Conservation (phyloP, 2,888 invertebrate genomes). For the Pandemis corylana region DNA sequence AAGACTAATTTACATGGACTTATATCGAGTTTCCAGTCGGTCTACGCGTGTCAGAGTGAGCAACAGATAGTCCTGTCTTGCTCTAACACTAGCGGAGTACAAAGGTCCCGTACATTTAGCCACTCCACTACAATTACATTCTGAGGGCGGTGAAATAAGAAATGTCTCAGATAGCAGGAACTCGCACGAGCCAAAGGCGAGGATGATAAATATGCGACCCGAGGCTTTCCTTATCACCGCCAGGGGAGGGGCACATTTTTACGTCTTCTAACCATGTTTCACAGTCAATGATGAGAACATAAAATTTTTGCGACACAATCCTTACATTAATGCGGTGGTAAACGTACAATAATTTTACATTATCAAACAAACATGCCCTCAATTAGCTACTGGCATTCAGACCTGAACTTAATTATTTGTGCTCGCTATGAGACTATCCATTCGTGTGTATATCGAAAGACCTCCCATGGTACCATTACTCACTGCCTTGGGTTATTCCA, state of each 20-base stretch:
- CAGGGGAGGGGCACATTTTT: no score
- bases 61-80: neutral
- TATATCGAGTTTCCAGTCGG: no score
- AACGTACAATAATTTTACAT: conserved; percentile 42
- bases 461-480: neutral
- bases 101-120: neutral
- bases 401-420: conserved; percentile 54
- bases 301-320: conserved; percentile 10
- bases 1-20: no score
- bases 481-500: neutral
- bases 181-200: no score
- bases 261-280: neutral
- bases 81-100: neutral
- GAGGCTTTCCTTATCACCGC: no score
- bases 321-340: conserved; percentile 51
- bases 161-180: no score
- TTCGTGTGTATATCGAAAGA: conserved; percentile 24
- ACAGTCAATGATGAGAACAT: neutral
- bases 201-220: no score
- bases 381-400: conserved; percentile 55
- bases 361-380: conserved; percentile 52
- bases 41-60: neutral
- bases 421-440: conserved; percentile 50
- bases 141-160: no score
- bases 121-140: neutral